Percentiles rank a stretch among this genome's conserved stretches.
These are phyloP conservation scores for Oconnorella tubifera DNA, from an alignment of 2,888 invertebrate genomes.

Conservation along the genomic window DNA sequence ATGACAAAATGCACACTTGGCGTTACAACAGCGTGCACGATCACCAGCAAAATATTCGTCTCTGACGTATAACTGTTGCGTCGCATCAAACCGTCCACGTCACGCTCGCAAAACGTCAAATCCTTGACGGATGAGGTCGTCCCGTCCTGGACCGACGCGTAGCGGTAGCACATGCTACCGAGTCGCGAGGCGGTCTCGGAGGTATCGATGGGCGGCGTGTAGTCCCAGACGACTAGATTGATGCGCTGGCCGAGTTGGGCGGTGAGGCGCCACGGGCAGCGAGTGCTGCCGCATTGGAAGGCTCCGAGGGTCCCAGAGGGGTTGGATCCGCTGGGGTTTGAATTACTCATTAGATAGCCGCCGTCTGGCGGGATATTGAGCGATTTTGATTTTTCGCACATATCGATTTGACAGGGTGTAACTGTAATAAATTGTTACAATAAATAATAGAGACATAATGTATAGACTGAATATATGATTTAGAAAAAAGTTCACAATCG, in stretches of 20 bases:
- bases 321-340: background rate
- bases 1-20: conserved; percentile 1
- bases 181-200: background rate
- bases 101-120: conserved; percentile 6
- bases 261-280: conserved; percentile 3
- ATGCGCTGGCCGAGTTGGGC: background rate
- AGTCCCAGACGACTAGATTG: conserved; percentile 9
- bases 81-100: background rate
- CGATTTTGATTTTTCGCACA: background rate
- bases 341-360: background rate
- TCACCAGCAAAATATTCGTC: background rate
- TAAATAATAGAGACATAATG: too few species aligned
- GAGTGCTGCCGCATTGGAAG: background rate
- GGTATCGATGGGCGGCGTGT: conserved; percentile 3
- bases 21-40: conserved; percentile 1
- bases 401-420: background rate
- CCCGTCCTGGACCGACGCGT: conserved; percentile 13
- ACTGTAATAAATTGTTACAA: background rate
- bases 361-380: background rate
- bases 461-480: too few species aligned
- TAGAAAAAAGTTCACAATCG: too few species aligned
- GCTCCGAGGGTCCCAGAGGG: too few species aligned
- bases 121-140: conserved; percentile 8
- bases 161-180: background rate
- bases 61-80: background rate